Evolutionary conservation across 2,888 invertebrate species (phyloP).

Genomic region (Nowickia ferox): DNA sequence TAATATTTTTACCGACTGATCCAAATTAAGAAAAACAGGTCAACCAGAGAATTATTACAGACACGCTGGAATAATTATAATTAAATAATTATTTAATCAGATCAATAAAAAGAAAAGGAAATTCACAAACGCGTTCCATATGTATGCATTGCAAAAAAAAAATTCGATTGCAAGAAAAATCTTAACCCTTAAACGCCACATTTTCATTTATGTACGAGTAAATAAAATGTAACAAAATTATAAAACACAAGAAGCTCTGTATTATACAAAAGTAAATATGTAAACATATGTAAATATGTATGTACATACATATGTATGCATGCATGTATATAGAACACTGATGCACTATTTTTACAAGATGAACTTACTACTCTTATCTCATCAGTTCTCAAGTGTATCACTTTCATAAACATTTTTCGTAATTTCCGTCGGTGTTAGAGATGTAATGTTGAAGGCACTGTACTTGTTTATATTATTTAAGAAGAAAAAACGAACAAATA

Average conservation of each 20-base stretch:
- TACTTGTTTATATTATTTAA: slow-evolving; percentile 25
- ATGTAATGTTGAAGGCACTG: slow-evolving; percentile 8
- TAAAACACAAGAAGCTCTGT: too few relatives aligned
- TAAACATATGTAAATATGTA: too few relatives aligned
- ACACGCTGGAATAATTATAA: neutral
- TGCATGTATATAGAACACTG: neutral
- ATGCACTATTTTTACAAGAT: neutral
- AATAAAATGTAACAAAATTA: too few relatives aligned
- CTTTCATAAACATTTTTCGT: neutral
- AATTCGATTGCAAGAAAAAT: too few relatives aligned
- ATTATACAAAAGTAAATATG: too few relatives aligned
- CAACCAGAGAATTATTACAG: slow-evolving; percentile 3
- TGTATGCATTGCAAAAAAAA: neutral
- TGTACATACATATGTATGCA: too few relatives aligned
- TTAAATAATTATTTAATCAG: neutral
- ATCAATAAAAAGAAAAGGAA: neutral
- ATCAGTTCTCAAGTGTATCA: slow-evolving; percentile 3
- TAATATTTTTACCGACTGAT: neutral
- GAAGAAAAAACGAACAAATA: neutral
- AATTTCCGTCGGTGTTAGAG: neutral
- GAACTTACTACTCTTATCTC: slow-evolving; percentile 41
- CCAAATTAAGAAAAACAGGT: slow-evolving; percentile 20
- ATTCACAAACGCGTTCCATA: neutral
- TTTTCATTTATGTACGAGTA: too few relatives aligned
- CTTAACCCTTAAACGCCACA: too few relatives aligned